phyloP scores from a whole-genome alignment of 2,888 invertebrate species.

The Chalcis sispes region DNA sequence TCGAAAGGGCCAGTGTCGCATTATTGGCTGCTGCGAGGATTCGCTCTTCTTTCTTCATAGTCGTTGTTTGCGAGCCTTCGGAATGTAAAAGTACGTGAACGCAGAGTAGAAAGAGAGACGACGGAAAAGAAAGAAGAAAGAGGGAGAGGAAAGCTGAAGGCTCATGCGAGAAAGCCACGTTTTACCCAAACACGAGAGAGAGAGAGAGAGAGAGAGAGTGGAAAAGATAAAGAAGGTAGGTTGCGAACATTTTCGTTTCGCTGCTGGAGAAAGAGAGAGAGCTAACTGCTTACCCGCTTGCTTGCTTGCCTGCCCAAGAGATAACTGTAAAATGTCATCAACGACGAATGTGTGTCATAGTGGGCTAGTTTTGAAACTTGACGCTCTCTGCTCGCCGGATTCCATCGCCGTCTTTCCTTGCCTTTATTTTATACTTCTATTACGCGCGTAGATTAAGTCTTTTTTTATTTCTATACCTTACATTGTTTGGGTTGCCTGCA shows the following conservation, averaged over 20 bases:
- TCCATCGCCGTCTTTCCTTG: conserved; percentile 16
- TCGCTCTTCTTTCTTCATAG: not conserved
- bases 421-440: conserved; percentile 5
- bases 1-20: conserved; percentile 26
- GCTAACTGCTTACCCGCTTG: not conserved
- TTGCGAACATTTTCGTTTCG: conserved; percentile 10
- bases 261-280: conserved; percentile 21
- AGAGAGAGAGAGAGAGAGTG: conserved; percentile 5
- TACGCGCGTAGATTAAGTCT: not conserved
- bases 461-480: not conserved
- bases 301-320: conserved; percentile 64
- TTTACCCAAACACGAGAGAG: not conserved
- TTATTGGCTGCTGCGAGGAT: conserved; percentile 1
- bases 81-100: conserved; percentile 29
- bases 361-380: conserved; percentile 47
- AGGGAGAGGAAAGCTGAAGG: conserved; percentile 14
- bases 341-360: conserved; percentile 72
- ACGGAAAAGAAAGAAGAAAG: not conserved
- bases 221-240: not conserved
- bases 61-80: not conserved
- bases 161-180: conserved; percentile 20
- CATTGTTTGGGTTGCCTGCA: not conserved
- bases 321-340: conserved; percentile 75
- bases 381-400: conserved; percentile 40
- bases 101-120: not conserved